These are phyloP conservation scores for Paralvinella palmiformis DNA, from an alignment of 1,140 invertebrate species.

Conservation along the genomic window DNA sequence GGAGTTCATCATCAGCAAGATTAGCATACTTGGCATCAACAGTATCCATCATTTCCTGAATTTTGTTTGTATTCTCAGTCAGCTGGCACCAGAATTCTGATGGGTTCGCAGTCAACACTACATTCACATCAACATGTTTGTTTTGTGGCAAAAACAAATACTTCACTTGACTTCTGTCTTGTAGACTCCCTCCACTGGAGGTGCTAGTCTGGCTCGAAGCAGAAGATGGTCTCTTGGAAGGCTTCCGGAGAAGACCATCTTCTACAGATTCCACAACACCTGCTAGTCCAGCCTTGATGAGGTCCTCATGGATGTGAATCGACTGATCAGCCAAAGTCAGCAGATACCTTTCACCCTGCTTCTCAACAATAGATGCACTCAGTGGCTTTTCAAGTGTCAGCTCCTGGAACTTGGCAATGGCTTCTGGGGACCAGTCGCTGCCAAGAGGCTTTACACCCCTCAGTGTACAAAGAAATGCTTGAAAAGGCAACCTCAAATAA, in stretches of 20 bases:
- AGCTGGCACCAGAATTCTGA: conserved; percentile 48
- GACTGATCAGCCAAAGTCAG: background rate
- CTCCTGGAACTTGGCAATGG: conserved; percentile 17
- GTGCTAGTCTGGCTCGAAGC: background rate
- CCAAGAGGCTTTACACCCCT: background rate
- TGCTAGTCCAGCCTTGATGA: conserved; percentile 2
- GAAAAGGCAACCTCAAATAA: background rate
- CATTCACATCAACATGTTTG: background rate
- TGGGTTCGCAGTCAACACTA: conserved; percentile 22
- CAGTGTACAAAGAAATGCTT: background rate
- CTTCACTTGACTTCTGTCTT: background rate
- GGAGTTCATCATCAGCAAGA: background rate
- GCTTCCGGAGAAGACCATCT: background rate
- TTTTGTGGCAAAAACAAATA: background rate
- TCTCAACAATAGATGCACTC: conserved; percentile 8
- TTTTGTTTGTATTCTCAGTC: conserved; percentile 32
- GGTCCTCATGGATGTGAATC: background rate
- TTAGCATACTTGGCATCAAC: conserved; percentile 24
- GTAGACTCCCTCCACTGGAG: conserved; percentile 1
- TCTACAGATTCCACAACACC: background rate
- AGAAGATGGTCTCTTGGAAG: background rate
- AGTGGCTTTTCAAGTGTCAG: conserved; percentile 22
- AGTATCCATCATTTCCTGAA: conserved; percentile 42
- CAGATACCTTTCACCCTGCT: background rate
- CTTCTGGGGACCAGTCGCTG: background rate